Percentiles rank a stretch among this genome's conserved stretches.
Conservation (phyloP, 2,888 invertebrate species). For the Conus canariensis region DNA sequence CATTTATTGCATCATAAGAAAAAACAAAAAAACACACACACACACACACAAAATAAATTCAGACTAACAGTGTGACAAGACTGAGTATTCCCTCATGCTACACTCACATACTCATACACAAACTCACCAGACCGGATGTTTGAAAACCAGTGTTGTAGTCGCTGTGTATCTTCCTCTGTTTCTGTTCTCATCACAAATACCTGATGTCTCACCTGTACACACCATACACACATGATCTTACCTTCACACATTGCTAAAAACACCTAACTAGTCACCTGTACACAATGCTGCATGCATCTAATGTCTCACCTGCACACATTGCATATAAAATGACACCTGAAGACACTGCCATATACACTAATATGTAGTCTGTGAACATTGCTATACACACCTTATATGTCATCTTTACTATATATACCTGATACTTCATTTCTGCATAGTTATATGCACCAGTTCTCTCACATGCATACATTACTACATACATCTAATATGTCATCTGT, state of each 20-base stretch:
- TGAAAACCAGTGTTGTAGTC: not conserved
- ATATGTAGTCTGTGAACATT: too few species aligned
- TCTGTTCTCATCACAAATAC: slow-evolving; percentile 25
- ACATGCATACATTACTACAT: too few species aligned
- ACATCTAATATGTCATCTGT: too few species aligned
- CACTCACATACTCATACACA: not conserved
- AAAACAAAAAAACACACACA: not conserved
- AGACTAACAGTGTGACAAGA: too few species aligned
- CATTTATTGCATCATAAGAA: too few species aligned
- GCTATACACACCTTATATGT: not conserved
- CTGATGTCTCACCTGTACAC: not conserved
- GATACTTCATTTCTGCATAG: too few species aligned
- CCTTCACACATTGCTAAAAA: too few species aligned
- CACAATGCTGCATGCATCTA: not conserved
- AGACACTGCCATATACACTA: too few species aligned
- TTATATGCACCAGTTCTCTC: too few species aligned
- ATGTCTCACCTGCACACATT: not conserved
- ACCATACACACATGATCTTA: not conserved
- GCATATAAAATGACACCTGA: too few species aligned
- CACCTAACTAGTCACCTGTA: too few species aligned
- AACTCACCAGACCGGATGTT: not conserved
- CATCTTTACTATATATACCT: too few species aligned
- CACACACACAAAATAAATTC: not conserved
- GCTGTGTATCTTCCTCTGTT: not conserved
- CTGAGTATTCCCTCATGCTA: not conserved